Percentiles rank a stretch among this genome's conserved stretches.
Conservation (phyloP, 2,797 vertebrate species). For the Lacerta agilis region DNA sequence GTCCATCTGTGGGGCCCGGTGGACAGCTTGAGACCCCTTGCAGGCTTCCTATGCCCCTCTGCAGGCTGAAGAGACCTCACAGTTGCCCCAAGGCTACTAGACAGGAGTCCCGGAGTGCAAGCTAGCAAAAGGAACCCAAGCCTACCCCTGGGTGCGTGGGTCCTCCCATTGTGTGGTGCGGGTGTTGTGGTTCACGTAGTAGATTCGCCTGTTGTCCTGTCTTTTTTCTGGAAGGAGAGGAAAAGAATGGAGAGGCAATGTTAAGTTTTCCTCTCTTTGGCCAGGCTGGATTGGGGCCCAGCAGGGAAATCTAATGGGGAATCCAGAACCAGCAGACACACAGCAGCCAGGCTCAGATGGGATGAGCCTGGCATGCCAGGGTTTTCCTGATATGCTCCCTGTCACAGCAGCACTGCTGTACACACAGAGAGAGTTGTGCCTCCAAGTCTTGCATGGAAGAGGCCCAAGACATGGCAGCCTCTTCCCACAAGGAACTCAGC, state of each 20-base stretch:
- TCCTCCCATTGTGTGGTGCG: conserved; percentile 98
- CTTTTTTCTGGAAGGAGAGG: conserved; percentile 86
- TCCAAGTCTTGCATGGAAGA: too few species aligned
- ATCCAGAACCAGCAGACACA: not conserved
- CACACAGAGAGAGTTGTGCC: too few species aligned
- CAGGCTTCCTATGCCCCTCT: not conserved
- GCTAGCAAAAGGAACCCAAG: rapidly evolving
- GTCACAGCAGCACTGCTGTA: too few species aligned
- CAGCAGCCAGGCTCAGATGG: not conserved
- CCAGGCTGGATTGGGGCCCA: too few species aligned
- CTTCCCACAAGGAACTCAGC: too few species aligned
- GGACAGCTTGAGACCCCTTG: too few species aligned
- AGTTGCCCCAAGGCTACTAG: too few species aligned
- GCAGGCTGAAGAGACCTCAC: not conserved
- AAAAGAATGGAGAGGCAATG: not conserved
- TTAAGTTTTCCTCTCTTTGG: not conserved
- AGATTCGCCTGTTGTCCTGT: conserved; percentile 96
- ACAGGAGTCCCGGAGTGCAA: rapidly evolving
- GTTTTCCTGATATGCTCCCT: too few species aligned
- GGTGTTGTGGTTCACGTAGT: conserved; percentile 99
- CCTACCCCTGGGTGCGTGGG: conserved; percentile 96
- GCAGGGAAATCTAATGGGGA: not conserved
- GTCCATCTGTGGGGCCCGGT: not conserved
- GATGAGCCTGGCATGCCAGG: too few species aligned
- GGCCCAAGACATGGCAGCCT: too few species aligned